Evolutionary conservation across 2,888 invertebrate species (phyloP).

Genomic region (Morpho achilles): DNA sequence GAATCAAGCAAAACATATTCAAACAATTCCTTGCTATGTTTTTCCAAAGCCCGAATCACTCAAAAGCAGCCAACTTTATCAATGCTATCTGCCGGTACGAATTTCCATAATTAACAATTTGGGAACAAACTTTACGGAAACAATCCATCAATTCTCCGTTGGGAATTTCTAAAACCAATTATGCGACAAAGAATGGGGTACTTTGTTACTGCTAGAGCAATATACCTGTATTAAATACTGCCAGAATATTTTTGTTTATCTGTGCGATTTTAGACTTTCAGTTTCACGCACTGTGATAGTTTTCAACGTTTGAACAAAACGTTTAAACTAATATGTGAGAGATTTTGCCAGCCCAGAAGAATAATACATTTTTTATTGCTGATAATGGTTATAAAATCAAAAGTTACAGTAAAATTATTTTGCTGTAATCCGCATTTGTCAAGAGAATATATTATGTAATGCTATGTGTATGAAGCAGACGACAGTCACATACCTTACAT

Average conservation of each 20-base stretch:
- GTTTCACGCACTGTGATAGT: neutral
- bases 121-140: constrained; percentile 54
- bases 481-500: too few species aligned
- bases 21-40: neutral
- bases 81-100: constrained; percentile 35
- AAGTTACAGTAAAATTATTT: too few species aligned
- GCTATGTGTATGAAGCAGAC: too few species aligned
- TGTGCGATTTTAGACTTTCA: neutral
- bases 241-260: neutral
- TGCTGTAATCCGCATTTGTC: too few species aligned
- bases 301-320: too few species aligned
- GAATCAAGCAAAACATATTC: neutral
- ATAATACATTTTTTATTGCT: too few species aligned
- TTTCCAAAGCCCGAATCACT: constrained; percentile 8
- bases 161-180: constrained; percentile 55
- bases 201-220: constrained; percentile 24
- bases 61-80: constrained; percentile 25
- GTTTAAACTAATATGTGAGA: too few species aligned
- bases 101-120: constrained; percentile 71
- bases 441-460: too few species aligned
- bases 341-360: too few species aligned
- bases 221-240: constrained; percentile 6
- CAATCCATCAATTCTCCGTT: constrained; percentile 58
- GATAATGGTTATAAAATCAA: too few species aligned
- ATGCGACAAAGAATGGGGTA: constrained; percentile 36